Percentiles rank a stretch among this genome's conserved stretches.
Conservation (phyloP, 64 coral and sea anemone species). For the Porites australiensis region DNA sequence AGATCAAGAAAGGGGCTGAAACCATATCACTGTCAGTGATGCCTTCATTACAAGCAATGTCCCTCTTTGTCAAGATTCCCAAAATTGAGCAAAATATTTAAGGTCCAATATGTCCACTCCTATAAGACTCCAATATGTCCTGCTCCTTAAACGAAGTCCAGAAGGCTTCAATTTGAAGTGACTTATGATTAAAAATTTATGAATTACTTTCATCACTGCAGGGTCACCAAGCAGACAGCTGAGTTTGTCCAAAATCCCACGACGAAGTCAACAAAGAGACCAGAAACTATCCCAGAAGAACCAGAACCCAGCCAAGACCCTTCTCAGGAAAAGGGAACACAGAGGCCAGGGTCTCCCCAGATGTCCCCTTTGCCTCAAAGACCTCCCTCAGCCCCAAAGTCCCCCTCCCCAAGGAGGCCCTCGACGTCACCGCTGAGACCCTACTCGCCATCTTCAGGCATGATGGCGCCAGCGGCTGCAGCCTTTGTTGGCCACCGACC, state of each 20-base stretch:
- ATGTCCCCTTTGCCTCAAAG: constrained; percentile 13
- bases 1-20: no score
- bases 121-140: no score
- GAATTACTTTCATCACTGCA: background rate
- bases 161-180: no score
- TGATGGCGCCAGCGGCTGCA: background rate
- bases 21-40: no score
- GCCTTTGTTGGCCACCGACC: constrained; percentile 4
- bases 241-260: constrained; percentile 21
- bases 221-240: constrained; percentile 6
- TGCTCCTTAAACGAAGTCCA: no score
- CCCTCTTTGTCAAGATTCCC: no score
- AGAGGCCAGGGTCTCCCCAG: constrained; percentile 6
- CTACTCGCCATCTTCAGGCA: constrained; percentile 2
- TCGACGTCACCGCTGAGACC: constrained; percentile 56
- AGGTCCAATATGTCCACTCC: no score
- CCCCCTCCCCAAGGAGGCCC: constrained; percentile 31
- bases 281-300: constrained; percentile 61
- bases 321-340: constrained; percentile 1
- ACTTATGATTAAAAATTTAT: no score
- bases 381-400: constrained; percentile 16
- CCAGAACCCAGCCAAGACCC: background rate
- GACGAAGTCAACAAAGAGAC: constrained; percentile 31
- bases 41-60: no score
- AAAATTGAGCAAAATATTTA: no score